Base-by-base conservation (phyloP, 30 jellyfish, hydroid and myxozoan genomes). In the Nemopilema nomurai region DNA sequence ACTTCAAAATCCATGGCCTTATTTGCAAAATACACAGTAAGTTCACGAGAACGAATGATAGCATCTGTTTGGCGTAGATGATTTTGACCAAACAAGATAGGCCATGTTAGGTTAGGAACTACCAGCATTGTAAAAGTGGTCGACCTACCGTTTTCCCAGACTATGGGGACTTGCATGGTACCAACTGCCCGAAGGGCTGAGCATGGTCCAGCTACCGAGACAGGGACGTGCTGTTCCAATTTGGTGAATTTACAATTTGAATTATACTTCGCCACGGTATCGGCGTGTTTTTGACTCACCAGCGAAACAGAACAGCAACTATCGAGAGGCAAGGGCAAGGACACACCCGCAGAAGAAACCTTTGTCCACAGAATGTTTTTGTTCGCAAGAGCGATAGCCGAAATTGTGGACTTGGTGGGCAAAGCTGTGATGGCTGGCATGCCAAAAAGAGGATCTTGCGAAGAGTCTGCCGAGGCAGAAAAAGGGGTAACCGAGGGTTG, bases 141-240 rank as follows among this genome's bases (percentile, higher is more conserved):
- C 18, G 76, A 51, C n/a, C 77, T 24, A 29, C 90, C 90, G 49
- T 81, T 81, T 68, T 81, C 84, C 90, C 90, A 81, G 21, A 68
- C 73, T 8, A 81, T 41, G 24, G 84, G 66, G 18, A 68, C 90
- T 68, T 68, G 84, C 75, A 81, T 49, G 18, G 76, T 81, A 33
- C 90, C 90, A 21, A 81, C 90, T 41, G 84, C 83, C 77, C 66
- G 53, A 6, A 81, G 82, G 82, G 25, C 24, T 23, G 90, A 41
- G 69, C 75, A 20, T 20, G 65, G 84, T 21, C 90, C 82, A 13
- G 84, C 90, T 19, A 81, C 90, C 67, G 76, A 81, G 62, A 67
- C 90, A 64, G 90, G 75, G 90, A 81, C 33, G 51, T 49, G 90
- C 83, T 81, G 90, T 67, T 66, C 90, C 27, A 80, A 67, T 32